Conservation (phyloP, 2,113 vertebrate species). For the Isichthys henryi region DNA sequence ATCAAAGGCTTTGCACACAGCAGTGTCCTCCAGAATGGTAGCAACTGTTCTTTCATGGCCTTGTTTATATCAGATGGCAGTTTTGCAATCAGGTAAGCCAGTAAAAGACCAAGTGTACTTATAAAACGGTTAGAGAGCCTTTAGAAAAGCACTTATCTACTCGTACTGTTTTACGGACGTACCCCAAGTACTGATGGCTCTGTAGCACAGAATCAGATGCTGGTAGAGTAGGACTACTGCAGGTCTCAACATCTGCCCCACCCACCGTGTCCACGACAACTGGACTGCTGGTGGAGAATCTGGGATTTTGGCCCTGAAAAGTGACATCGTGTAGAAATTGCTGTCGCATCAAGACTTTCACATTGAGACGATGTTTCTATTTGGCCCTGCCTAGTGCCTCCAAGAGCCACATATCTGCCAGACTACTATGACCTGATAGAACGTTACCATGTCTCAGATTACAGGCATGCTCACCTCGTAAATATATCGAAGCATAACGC, state of each 20-base stretch:
- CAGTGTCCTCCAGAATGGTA: background rate
- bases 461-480: background rate
- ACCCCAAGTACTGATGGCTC: background rate
- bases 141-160: background rate
- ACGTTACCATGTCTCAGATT: background rate
- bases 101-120: background rate
- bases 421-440: background rate
- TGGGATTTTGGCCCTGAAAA: constrained; percentile 43
- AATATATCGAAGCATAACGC: background rate
- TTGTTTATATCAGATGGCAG: background rate
- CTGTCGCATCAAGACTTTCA: background rate
- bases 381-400: background rate
- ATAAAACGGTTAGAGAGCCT: background rate
- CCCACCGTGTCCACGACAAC: background rate
- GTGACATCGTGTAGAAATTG: constrained; percentile 24
- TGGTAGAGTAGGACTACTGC: background rate
- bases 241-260: background rate
- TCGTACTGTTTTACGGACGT: background rate
- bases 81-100: background rate
- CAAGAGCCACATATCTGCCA: background rate
- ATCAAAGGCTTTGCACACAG: background rate
- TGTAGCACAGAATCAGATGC: background rate
- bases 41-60: background rate
- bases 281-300: constrained; percentile 19
- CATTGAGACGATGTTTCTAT: background rate